These are phyloP conservation scores for Toxostoma redivivum DNA, from an alignment of 2,113 vertebrate species.

Conservation along the genomic window DNA sequence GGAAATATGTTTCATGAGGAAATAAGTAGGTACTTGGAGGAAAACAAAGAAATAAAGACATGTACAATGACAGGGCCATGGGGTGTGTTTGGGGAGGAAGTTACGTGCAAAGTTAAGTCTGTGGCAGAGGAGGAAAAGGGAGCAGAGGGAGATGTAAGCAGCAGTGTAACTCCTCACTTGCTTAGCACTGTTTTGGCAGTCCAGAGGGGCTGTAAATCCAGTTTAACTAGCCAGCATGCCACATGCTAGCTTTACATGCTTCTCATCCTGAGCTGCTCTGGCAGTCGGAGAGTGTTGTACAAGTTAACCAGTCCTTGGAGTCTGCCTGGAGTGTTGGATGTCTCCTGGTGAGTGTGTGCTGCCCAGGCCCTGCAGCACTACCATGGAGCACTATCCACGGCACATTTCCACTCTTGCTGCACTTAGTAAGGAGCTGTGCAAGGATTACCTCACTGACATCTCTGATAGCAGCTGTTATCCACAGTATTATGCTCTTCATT, in stretches of 20 bases:
- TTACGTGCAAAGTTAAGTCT: background rate
- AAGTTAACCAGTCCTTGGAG: background rate
- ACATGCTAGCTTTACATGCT: background rate
- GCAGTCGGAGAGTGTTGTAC: background rate
- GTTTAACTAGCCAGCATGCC: background rate
- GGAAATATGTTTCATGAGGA: background rate
- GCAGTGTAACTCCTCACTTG: background rate
- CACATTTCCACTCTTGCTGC: background rate
- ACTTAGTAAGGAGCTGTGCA: background rate
- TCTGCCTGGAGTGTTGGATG: background rate
- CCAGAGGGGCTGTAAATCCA: background rate
- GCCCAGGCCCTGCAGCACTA: background rate
- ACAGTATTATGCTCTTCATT: background rate
- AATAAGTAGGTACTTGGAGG: background rate
- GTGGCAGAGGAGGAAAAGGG: background rate
- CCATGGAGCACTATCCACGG: rapidly evolving
- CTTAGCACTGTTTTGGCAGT: background rate
- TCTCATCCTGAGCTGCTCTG: background rate
- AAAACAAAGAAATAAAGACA: background rate
- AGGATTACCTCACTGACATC: background rate
- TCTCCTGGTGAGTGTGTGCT: background rate
- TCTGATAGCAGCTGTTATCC: background rate
- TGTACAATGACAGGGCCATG: background rate
- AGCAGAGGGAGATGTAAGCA: background rate
- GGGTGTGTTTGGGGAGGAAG: background rate